Evolutionary conservation across 1,140 invertebrate genomes (phyloP), one percentile per base, ranked within the genome.

Genomic region (Drosophila suzukii): DNA sequence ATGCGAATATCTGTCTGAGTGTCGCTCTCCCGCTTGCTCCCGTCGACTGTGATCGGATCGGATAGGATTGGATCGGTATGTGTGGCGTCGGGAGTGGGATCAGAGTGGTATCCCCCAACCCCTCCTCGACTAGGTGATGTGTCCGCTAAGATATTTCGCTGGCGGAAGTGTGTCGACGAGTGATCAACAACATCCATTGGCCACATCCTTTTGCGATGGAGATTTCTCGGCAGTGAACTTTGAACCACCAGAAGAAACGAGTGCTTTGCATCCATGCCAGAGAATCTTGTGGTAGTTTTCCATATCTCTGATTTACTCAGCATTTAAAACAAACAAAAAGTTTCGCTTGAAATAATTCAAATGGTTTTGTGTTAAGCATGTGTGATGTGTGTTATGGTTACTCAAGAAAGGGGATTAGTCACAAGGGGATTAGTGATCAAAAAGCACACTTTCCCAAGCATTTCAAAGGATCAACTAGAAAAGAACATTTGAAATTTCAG

Each of bases 1-100:
- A 89, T 89, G 84, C 80, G 80, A 83, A 80, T 83, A 72, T 67
- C 78, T 83, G 73, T 75, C 62, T 85, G 73, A 58, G 65, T 46
- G 60, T n/a, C 34, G 32, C 46, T 65, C 72, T 60, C 54, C 54
- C 41, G 36, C 56, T 60, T 24, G n/a, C 72, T 44, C 46, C 47
- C 15, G 10, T 50, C 24, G 46, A 49, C 27, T 24, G 24, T 24
- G n/a, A 24, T 46, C 24, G 41, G 54, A 53, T 62, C 27, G n/a
- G 30, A 49, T 49, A 53, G 47, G 24, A 68, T 70, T 6, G 38
- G 56, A 58, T 58, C 54, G 66, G 56, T 79, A 79, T 61, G 62
- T 68, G 50, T 63, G 73, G 56, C 55, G 72, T 61, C 46, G 73
- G 58, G 51, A 63, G 51, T 43, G 68, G 47, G 51, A 41, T 55